A percentile compares a stretch with the other conserved stretches of the same genome.
Conservation (phyloP, 2,888 invertebrate genomes). For the Crematogaster levior region DNA sequence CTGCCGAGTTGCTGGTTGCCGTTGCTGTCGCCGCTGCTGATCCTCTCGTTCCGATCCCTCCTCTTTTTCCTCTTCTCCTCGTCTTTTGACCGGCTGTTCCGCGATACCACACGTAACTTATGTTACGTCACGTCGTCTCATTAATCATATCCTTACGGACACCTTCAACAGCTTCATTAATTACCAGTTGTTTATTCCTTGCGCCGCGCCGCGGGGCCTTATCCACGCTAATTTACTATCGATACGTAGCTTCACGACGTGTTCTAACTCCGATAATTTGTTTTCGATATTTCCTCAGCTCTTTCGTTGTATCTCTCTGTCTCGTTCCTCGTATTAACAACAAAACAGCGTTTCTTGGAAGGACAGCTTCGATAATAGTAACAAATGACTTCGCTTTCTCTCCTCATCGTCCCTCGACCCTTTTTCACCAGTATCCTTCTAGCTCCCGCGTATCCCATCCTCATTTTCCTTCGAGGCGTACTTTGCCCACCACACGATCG, state of each 20-base stretch:
- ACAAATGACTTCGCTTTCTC: not conserved
- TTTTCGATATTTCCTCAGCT: not conserved
- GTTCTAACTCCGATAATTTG: not conserved
- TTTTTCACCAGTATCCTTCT: not conserved
- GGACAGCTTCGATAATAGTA: not conserved
- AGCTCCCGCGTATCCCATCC: not conserved
- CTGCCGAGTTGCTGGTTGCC: constrained; percentile 64
- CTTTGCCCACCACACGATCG: constrained; percentile 71
- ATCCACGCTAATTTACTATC: constrained; percentile 11
- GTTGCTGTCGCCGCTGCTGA: constrained; percentile 39
- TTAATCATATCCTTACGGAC: constrained; percentile 1
- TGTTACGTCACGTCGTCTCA: constrained; percentile 28
- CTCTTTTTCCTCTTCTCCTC: constrained; percentile 30
- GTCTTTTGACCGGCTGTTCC: not conserved
- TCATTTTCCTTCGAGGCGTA: constrained; percentile 59
- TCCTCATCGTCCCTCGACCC: not conserved
- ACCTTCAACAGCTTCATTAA: constrained; percentile 19
- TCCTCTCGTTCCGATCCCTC: constrained; percentile 23
- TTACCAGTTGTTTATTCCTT: constrained; percentile 3
- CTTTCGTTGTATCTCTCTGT: not conserved
- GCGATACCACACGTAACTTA: not conserved
- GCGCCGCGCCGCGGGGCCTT: not conserved
- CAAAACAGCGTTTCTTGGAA: not conserved
- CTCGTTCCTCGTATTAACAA: not conserved
- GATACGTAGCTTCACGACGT: not conserved